Base-by-base conservation (phyloP, 2,888 invertebrate species). In the Troglohyphantes excavatus region DNA sequence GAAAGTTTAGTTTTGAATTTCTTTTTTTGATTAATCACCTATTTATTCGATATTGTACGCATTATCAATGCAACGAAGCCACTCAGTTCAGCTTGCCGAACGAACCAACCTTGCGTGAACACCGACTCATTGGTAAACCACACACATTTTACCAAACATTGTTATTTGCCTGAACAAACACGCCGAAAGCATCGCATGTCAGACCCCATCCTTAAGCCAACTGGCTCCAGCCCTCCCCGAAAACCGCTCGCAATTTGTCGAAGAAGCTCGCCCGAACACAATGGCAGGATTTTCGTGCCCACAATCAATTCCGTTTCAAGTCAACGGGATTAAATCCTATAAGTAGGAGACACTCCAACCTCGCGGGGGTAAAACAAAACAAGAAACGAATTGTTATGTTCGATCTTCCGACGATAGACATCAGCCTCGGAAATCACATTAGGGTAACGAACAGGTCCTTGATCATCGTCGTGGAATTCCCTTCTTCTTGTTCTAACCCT, bases 251-350 rank as follows among this genome's bases (percentile, higher is more conserved):
- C 46, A 26, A 75, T 61, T 75, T 75, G 75, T 75, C 53, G 59
- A 33, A 39, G 27, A 78, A 53, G 0, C 63, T 23, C 13, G 7
- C 9, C 21, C 33, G 17, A 67, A 43, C 65, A 84, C 84, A 84
- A 84, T 83, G 26, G n/a, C 29, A 53, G 43, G 11, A 29, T 17
- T 67, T 23, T 67, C 84, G 84, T 84, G 84, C 46, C 33, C 21
- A 53, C 68, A 33, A 75, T 84, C 84, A 29, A 84, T 84, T 67
- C 46, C 46, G 75, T 75, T 84, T 75, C 53, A 53, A 39, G n/a
- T 53, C 17, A 53, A 17, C n/a, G 53, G 53, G 53, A 53, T 53
- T 53, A 53, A 53, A n/a, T 17, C 17, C n/a, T 53, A 53, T 53
- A 53, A 53, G 53, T 53, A n/a, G 53, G 53, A n/a, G n/a, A n/a